These are phyloP conservation scores for Leistus spinibarbis DNA, from an alignment of 2,888 invertebrate genomes.

Conservation along the genomic window DNA sequence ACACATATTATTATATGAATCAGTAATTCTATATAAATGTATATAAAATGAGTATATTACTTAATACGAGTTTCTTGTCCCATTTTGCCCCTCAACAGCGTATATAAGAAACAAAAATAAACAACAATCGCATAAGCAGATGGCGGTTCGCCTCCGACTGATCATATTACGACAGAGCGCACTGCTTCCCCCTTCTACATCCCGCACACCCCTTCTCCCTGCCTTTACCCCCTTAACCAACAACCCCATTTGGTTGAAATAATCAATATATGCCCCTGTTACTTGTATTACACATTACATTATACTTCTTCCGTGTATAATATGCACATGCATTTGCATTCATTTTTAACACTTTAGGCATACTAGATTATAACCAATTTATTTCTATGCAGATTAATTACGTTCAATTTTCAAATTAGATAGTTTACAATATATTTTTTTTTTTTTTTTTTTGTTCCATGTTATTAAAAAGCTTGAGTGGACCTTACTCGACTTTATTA, in stretches of 20 bases:
- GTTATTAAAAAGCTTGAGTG: too few species aligned
- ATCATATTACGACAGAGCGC: background rate
- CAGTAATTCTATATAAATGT: background rate
- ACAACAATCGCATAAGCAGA: background rate
- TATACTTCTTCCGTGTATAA: background rate
- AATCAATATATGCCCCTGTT: background rate
- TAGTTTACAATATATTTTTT: too few species aligned
- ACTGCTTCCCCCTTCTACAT: background rate
- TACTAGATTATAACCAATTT: too few species aligned
- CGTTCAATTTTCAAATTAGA: too few species aligned
- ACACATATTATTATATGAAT: too few species aligned
- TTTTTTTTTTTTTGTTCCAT: too few species aligned
- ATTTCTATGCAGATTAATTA: too few species aligned
- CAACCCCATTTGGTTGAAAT: background rate
- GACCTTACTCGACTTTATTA: too few species aligned
- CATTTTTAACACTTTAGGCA: too few species aligned
- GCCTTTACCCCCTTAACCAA: background rate
- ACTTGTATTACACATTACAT: background rate
- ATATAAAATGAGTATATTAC: constrained; percentile 8
- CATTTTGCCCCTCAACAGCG: background rate
- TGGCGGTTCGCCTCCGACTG: background rate
- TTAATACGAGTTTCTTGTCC: constrained; percentile 26
- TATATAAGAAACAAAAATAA: constrained; percentile 1
- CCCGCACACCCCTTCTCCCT: background rate
- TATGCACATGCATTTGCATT: too few species aligned